Base-by-base conservation (phyloP, 2,113 vertebrate species). In the Pterocles burchelli region DNA sequence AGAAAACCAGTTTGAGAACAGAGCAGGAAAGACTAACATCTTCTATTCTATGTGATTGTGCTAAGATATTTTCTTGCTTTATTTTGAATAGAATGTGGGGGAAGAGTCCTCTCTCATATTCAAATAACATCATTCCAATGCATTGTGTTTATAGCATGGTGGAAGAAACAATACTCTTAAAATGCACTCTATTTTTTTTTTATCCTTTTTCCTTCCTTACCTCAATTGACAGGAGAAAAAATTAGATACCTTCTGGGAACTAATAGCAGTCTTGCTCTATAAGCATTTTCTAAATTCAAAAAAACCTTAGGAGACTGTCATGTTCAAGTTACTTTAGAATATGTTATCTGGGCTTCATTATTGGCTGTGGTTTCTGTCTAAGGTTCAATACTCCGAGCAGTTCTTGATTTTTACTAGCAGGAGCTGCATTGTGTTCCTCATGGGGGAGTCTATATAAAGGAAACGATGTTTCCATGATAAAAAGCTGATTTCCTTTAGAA, bases 401-500 rank as follows among this genome's bases (percentile, higher is more conserved):
- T 43, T 62, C 55, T 80, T 2, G 2, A n/a, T 79, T 93, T 68
- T 88, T 45, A 54, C 90, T 93, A 91, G 83, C 90, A 95, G 93
- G 78, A 96, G 91, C 95, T 83, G n/a, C 67, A 54, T 83, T 95
- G 85, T 94, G 75, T 94, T 93, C 22, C 59, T 92, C 75, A 6
- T 77, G 76, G 79, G 93, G 90, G 72, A 84, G 94, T 74, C 92
- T 94, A 34, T 91, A 84, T 74, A 90, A 96, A 97, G 95, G 95
- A 96, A 97, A 92, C 88, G 51, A 45, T 0, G 2, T 88, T 96
- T 96, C 85, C 57, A 6, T 90, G 90, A 74, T 95, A 88, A 90
- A 96, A 96, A 92, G 48, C 63, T 85, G 71, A 88, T 94, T 96
- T 97, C 95, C 94, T 95, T 74, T 83, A 91, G 91, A 93, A 95